phyloP scores from a whole-genome alignment of 1,140 invertebrate species.

The Hyphantria cunea region DNA sequence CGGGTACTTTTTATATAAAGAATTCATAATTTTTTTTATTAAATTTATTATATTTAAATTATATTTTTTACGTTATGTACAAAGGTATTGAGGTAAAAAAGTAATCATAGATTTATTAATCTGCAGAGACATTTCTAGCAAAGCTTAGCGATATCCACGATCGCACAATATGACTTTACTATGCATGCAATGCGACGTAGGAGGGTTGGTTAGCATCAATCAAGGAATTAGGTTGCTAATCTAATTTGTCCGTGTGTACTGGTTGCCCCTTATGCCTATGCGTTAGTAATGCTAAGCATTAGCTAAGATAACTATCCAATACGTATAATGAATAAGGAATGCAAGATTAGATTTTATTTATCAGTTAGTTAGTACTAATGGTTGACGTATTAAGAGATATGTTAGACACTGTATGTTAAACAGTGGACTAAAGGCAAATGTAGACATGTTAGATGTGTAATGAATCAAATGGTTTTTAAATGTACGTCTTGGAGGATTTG shows the following conservation, averaged over 20 bases:
- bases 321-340: conserved; percentile 9
- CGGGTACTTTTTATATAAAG: too few relatives aligned
- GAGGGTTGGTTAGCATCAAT: conserved; percentile 65
- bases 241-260: conserved; percentile 62
- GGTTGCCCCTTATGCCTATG: conserved; percentile 43
- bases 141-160: conserved; percentile 24
- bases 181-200: conserved; percentile 50
- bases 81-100: too few relatives aligned
- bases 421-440: too few relatives aligned
- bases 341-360: neutral
- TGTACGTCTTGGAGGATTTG: too few relatives aligned
- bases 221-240: conserved; percentile 69
- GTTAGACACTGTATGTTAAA: too few relatives aligned
- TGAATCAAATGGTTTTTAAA: too few relatives aligned
- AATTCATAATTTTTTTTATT: too few relatives aligned
- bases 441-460: too few relatives aligned
- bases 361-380: neutral
- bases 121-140: conserved; percentile 15
- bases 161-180: conserved; percentile 42
- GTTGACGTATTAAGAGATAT: neutral
- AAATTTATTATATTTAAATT: too few relatives aligned
- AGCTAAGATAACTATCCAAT: conserved; percentile 34
- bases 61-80: too few relatives aligned
- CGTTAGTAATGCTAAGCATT: conserved; percentile 42
- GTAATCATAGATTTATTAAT: too few relatives aligned